Evolutionary conservation across 2,113 vertebrate species (phyloP).

Genomic region (Motacilla tschutschensis): DNA sequence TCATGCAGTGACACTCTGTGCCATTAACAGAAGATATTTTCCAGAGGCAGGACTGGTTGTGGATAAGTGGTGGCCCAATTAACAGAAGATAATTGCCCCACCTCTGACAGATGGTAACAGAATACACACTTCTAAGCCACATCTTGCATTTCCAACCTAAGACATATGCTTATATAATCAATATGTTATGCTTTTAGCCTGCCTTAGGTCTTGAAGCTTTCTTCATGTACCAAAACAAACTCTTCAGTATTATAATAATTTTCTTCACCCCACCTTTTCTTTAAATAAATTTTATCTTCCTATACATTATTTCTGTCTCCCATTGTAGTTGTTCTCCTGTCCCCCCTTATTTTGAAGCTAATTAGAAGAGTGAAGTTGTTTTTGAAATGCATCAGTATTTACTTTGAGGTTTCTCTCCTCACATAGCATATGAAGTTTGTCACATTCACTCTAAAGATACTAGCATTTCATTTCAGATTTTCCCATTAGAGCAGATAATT

Average conservation of each 20-base stretch:
- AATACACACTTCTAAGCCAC: not conserved
- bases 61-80: not conserved
- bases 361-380: not conserved
- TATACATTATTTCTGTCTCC: not conserved
- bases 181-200: not conserved
- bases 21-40: not conserved
- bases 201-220: not conserved
- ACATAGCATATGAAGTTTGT: not conserved
- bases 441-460: not conserved
- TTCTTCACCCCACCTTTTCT: not conserved
- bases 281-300: not conserved
- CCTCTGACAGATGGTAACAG: not conserved
- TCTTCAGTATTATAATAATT: not conserved
- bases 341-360: not conserved
- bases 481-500: not conserved
- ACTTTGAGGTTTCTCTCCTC: not conserved
- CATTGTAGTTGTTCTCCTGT: not conserved
- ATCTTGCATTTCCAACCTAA: not conserved
- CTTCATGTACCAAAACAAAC: not conserved
- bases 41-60: not conserved
- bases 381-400: not conserved
- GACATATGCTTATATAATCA: not conserved
- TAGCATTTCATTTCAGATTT: not conserved
- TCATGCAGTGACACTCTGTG: not conserved
- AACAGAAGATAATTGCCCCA: not conserved